These are phyloP conservation scores for Cancer borealis DNA, from an alignment of 2,888 invertebrate genomes.

Conservation along the genomic window DNA sequence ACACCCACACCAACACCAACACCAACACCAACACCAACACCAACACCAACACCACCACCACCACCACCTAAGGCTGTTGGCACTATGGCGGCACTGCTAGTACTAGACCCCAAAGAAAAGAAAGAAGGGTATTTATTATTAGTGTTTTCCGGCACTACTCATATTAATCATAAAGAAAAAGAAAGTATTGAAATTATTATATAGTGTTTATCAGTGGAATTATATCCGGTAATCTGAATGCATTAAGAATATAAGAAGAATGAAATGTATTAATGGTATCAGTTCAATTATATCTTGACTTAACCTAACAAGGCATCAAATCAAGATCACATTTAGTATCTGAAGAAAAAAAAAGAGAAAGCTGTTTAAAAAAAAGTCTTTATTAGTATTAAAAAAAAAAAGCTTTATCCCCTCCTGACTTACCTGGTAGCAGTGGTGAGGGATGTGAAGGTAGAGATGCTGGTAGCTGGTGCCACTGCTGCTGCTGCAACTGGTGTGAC, in stretches of 20 bases:
- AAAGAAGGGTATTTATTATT: no score
- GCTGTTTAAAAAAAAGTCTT: no score
- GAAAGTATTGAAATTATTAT: not conserved
- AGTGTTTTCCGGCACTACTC: no score
- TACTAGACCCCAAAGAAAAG: no score
- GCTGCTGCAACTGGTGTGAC: conserved; percentile 64
- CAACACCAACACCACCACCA: conserved; percentile 55
- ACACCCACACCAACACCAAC: conserved; percentile 30
- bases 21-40: not conserved
- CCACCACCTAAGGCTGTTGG: conserved; percentile 49
- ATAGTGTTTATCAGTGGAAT: not conserved
- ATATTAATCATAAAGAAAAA: not conserved
- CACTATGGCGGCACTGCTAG: not conserved
- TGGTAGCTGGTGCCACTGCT: not conserved
- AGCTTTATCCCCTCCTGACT: no score
- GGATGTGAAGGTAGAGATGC: conserved; percentile 35
- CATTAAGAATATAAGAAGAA: no score
- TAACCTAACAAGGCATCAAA: not conserved
- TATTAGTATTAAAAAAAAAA: no score
- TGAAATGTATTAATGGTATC: not conserved
- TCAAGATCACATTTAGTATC: not conserved
- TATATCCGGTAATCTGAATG: no score
- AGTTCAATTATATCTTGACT: no score
- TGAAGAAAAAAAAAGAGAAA: not conserved
- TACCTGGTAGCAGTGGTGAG: conserved; percentile 72